These are phyloP conservation scores for Pangasianodon hypophthalmus DNA, from an alignment of 2,113 vertebrate species.

Conservation along the genomic window DNA sequence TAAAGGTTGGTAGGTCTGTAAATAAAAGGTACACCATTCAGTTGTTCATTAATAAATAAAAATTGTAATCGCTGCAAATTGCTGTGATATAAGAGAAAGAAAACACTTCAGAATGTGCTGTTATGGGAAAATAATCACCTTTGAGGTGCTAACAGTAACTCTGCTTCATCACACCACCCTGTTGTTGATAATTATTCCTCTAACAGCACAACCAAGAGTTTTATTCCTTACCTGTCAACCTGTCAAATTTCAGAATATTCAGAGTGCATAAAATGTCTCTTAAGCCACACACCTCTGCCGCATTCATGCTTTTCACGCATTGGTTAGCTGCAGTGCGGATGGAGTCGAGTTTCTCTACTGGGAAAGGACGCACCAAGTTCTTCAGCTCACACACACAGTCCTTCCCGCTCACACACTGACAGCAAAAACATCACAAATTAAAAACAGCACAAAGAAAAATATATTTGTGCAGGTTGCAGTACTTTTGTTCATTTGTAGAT, in stretches of 20 bases:
- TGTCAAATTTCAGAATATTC: background rate
- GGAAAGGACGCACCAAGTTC: conserved; percentile 58
- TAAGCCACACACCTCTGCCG: conserved; percentile 59
- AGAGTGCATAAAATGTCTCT: background rate
- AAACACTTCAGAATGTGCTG: background rate
- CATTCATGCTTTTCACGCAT: conserved; percentile 61
- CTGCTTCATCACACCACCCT: no score
- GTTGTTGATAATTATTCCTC: background rate
- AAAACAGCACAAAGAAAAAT: background rate
- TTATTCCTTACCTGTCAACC: no score
- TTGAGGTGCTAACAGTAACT: background rate
- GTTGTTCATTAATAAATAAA: background rate
- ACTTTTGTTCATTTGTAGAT: background rate
- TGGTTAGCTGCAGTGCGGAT: conserved; percentile 29
- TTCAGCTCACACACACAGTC: conserved; percentile 68
- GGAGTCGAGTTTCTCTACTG: conserved; percentile 58
- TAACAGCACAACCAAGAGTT: background rate
- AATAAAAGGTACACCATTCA: background rate
- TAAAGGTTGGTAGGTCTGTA: background rate
- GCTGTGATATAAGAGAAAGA: background rate
- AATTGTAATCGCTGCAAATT: no score
- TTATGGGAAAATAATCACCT: background rate
- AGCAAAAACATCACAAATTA: background rate
- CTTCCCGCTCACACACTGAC: conserved; percentile 45
- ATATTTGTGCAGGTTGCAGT: background rate